These are phyloP conservation scores for Lepilemur septentrionalis DNA, from an alignment of 2,797 vertebrate genomes.

Conservation along the genomic window DNA sequence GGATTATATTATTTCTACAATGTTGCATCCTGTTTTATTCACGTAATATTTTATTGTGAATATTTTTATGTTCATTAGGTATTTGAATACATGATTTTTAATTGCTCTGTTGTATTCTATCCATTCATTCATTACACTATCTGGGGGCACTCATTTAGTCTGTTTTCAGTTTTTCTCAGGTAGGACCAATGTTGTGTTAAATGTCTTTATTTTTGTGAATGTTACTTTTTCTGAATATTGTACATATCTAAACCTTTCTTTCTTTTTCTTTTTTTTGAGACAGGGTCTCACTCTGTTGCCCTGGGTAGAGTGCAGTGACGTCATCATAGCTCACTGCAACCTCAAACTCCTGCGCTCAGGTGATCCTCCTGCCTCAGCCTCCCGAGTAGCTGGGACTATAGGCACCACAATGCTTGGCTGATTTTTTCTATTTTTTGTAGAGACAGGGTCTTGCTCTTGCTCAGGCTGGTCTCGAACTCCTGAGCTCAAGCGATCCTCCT, in stretches of 20 bases:
- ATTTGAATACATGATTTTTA: constrained; percentile 31
- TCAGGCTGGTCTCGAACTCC: too few species aligned
- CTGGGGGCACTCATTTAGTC: neutral
- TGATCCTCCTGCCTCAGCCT: too few species aligned
- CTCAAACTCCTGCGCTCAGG: too few species aligned
- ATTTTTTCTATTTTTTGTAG: too few species aligned
- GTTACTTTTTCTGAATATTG: neutral
- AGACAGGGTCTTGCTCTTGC: too few species aligned
- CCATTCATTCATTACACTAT: neutral
- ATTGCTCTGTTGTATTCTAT: neutral
- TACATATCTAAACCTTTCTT: neutral
- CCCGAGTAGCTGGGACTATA: too few species aligned
- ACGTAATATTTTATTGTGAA: constrained; percentile 18
- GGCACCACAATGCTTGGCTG: too few species aligned
- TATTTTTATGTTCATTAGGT: neutral
- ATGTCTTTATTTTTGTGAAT: constrained; percentile 34
- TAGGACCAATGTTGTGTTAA: neutral
- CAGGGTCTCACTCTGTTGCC: too few species aligned
- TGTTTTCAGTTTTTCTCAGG: constrained; percentile 46
- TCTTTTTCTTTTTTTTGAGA: neutral
- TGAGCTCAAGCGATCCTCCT: too few species aligned
- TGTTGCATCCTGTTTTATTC: neutral
- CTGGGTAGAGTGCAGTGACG: too few species aligned
- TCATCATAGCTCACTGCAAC: too few species aligned
- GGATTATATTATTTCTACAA: neutral